A percentile compares a stretch with the other conserved stretches of the same genome.
These are phyloP conservation scores for Aphelinus atriplicis DNA, from an alignment of 1,140 invertebrate genomes.

Conservation along the genomic window DNA sequence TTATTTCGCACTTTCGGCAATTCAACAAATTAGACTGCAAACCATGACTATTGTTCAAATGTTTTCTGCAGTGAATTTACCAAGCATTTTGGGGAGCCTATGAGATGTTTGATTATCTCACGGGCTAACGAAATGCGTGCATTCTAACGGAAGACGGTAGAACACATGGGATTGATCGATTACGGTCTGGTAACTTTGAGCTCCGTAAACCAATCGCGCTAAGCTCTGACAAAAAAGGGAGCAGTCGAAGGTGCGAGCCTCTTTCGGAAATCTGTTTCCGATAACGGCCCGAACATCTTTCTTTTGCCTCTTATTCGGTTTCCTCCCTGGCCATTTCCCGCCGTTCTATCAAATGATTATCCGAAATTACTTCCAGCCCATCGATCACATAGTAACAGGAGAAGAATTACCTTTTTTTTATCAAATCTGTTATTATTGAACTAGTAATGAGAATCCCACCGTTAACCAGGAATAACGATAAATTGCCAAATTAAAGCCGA, in stretches of 20 bases:
- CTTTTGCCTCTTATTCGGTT: no score
- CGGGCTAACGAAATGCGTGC: background rate
- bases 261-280: slow-evolving; percentile 2
- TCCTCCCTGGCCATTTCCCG: no score
- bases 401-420: background rate
- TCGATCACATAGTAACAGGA: background rate
- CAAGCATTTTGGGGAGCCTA: no score
- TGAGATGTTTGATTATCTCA: background rate
- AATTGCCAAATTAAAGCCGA: no score
- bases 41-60: no score
- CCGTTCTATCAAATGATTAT: background rate
- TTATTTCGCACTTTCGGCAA: no score
- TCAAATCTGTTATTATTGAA: no score
- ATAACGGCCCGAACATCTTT: no score
- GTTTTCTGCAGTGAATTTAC: no score
- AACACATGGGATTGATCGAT: background rate
- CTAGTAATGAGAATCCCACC: no score
- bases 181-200: background rate
- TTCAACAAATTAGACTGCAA: no score
- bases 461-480: no score
- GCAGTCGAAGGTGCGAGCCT: background rate
- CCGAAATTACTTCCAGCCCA: background rate
- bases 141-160: background rate
- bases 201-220: background rate
- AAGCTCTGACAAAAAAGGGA: background rate